phyloP scores from a whole-genome alignment of 2,113 vertebrate genomes.

The Ceyx melanurus region DNA sequence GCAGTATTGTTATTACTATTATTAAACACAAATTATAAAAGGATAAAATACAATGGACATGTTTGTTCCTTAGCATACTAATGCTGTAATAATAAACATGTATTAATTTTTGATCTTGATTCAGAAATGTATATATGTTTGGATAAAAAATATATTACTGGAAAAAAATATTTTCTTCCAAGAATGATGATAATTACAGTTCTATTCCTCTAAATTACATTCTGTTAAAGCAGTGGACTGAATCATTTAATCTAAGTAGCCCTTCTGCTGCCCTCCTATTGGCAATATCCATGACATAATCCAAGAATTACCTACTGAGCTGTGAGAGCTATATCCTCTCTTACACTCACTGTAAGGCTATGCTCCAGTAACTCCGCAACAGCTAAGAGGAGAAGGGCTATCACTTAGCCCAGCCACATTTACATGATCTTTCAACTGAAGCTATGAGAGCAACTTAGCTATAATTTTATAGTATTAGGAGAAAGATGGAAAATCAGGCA shows the following conservation, averaged over 20 bases:
- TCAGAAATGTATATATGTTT: neutral
- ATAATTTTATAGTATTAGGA: neutral
- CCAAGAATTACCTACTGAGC: conserved; percentile 40
- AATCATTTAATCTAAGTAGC: conserved; percentile 39
- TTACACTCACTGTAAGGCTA: neutral
- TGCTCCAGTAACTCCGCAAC: neutral
- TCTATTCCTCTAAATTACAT: conserved; percentile 21
- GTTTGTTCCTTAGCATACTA: neutral
- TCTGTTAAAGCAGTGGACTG: conserved; percentile 20
- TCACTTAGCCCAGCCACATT: neutral
- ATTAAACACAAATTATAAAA: neutral
- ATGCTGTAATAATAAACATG: neutral
- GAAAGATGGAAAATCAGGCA: neutral
- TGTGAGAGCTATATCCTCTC: conserved; percentile 29
- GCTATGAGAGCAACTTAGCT: neutral
- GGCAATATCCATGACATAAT: conserved; percentile 47
- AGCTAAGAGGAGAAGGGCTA: neutral
- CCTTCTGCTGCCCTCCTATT: conserved; percentile 23
- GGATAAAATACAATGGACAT: no score
- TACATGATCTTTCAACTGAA: conserved; percentile 44
- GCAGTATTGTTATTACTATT: neutral
- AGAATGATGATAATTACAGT: neutral
- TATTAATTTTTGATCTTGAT: neutral
- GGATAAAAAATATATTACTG: neutral
- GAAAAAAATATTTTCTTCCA: neutral